Percentiles rank a stretch among this genome's conserved stretches.
Conservation (phyloP, 1,140 invertebrate species). For the Panagrolaimus sp. region DNA sequence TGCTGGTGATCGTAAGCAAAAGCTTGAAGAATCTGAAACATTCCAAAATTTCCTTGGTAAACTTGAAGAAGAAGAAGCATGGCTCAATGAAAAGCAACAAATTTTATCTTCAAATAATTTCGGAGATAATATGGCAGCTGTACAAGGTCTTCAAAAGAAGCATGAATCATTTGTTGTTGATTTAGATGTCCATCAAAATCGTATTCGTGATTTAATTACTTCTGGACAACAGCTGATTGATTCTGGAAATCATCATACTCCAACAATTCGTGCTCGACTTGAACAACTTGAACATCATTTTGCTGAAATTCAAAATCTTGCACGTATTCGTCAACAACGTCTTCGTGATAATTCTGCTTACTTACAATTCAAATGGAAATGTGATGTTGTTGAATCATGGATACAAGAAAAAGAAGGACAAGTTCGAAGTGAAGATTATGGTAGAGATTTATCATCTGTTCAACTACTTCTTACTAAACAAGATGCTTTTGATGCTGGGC, state of each 20-base stretch:
- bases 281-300: slow-evolving; percentile 77
- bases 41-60: slow-evolving; percentile 94
- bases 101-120: slow-evolving; percentile 89
- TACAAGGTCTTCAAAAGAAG: slow-evolving; percentile 94
- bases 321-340: slow-evolving; percentile 68
- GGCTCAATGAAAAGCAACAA: slow-evolving; percentile 96
- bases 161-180: slow-evolving; percentile 98
- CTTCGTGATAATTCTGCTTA: slow-evolving; percentile 94
- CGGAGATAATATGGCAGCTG: slow-evolving; percentile 96
- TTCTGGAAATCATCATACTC: slow-evolving; percentile 84
- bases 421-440: slow-evolving; percentile 84
- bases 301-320: slow-evolving; percentile 76
- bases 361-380: slow-evolving; percentile 98
- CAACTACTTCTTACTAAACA: slow-evolving; percentile 92
- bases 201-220: slow-evolving; percentile 76
- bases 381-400: slow-evolving; percentile 99
- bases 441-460: slow-evolving; percentile 86
- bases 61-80: slow-evolving; percentile 97
- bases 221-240: slow-evolving; percentile 65
- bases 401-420: slow-evolving; percentile 96
- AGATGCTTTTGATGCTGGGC: slow-evolving; percentile 71
- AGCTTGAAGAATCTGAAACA: slow-evolving; percentile 68
- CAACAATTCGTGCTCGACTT: slow-evolving; percentile 78
- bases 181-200: slow-evolving; percentile 83
- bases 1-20: slow-evolving; percentile 54